Evolutionary conservation across 1,140 invertebrate species (phyloP).

Genomic region (Copidosoma floridanum): DNA sequence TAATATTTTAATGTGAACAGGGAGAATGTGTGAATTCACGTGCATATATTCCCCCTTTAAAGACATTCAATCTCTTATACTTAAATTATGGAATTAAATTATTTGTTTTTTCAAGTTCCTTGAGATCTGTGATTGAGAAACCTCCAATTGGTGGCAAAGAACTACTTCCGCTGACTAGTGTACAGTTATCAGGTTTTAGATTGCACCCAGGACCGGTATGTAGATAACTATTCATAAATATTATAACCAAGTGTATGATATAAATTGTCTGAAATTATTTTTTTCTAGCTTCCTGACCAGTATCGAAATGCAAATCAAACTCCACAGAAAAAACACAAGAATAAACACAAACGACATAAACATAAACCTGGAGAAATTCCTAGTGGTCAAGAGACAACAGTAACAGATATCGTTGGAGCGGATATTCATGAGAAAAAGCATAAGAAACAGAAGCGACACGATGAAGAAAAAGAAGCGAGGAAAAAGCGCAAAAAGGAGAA

Average conservation of each 20-base stretch:
- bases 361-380: slow-evolving; percentile 76
- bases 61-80: neutral
- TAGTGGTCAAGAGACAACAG: slow-evolving; percentile 67
- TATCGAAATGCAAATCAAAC: slow-evolving; percentile 91
- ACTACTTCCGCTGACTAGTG: slow-evolving; percentile 79
- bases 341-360: slow-evolving; percentile 94
- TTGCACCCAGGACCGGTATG: slow-evolving; percentile 92
- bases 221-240: slow-evolving; percentile 28
- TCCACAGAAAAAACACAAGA: slow-evolving; percentile 89
- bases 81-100: neutral
- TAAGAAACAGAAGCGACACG: slow-evolving; percentile 91
- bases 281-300: slow-evolving; percentile 84
- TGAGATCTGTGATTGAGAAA: slow-evolving; percentile 94
- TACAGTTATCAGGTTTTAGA: slow-evolving; percentile 90
- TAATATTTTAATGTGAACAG: slow-evolving; percentile 12
- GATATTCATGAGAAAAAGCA: slow-evolving; percentile 93
- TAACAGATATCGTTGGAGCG: slow-evolving; percentile 63
- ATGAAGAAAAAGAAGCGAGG: slow-evolving; percentile 88
- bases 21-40: too few relatives aligned
- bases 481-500: slow-evolving; percentile 95
- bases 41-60: too few relatives aligned
- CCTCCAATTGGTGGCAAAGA: slow-evolving; percentile 96
- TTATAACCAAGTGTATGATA: neutral
- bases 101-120: slow-evolving; percentile 69
- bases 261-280: slow-evolving; percentile 18